These are phyloP conservation scores for Salminus brasiliensis DNA, from an alignment of 2,113 vertebrate species.

Conservation along the genomic window DNA sequence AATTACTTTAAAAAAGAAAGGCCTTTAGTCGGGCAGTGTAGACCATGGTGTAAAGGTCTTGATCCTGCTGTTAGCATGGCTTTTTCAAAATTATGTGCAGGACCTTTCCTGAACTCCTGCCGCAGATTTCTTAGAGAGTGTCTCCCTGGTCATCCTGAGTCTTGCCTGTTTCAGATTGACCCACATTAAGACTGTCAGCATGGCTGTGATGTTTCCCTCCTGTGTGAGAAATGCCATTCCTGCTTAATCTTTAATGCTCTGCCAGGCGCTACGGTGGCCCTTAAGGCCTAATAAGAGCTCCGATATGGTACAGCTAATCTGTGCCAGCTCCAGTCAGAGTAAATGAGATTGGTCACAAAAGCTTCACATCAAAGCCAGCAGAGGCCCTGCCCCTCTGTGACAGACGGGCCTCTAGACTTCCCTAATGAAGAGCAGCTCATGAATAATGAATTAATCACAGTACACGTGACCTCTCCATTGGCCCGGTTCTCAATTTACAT, in stretches of 20 bases:
- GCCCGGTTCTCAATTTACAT: neutral
- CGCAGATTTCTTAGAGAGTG: too few relatives aligned
- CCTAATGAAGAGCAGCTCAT: neutral
- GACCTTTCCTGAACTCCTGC: too few relatives aligned
- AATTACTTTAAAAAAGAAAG: too few relatives aligned
- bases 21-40: too few relatives aligned
- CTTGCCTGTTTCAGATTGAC: neutral
- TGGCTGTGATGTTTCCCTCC: neutral
- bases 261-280: slow-evolving; percentile 12
- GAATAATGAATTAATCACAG: slow-evolving; percentile 9
- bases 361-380: slow-evolving; percentile 17
- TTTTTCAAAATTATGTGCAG: too few relatives aligned
- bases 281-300: slow-evolving; percentile 31
- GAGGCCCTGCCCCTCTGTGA: neutral
- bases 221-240: neutral
- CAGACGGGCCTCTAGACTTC: neutral
- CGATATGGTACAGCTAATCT: slow-evolving; percentile 12
- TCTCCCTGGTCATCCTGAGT: too few relatives aligned
- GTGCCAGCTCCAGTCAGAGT: slow-evolving; percentile 9
- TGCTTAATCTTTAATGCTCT: slow-evolving; percentile 24
- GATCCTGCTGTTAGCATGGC: too few relatives aligned
- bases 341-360: neutral
- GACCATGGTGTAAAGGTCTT: too few relatives aligned
- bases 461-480: neutral
- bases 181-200: neutral